Evolutionary conservation across 1,140 invertebrate species (phyloP).

Genomic region (Hetaerina americana): DNA sequence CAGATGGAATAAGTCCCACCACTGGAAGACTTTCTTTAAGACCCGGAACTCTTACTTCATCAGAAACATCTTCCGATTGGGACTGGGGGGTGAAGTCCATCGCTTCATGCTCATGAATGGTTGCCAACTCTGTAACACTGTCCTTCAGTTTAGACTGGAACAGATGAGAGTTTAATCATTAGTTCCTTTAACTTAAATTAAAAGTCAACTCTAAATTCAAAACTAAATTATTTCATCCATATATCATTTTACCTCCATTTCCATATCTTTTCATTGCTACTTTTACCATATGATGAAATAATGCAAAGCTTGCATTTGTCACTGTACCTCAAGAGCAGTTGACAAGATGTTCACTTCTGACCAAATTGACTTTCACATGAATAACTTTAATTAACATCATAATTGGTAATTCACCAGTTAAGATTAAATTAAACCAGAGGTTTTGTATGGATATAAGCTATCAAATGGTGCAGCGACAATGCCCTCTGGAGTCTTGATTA

Average conservation of each 20-base stretch:
- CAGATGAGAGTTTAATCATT: slow-evolving; percentile 16
- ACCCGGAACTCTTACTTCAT: slow-evolving; percentile 35
- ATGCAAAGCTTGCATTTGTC: neutral
- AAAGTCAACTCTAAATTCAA: too few species aligned
- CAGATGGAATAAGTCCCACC: neutral
- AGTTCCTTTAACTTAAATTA: too few species aligned
- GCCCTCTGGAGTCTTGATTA: too few species aligned
- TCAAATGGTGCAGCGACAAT: too few species aligned
- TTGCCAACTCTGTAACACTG: slow-evolving; percentile 68
- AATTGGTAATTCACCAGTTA: too few species aligned
- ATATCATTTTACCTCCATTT: neutral
- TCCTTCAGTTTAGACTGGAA: slow-evolving; percentile 46
- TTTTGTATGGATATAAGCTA: too few species aligned
- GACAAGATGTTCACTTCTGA: too few species aligned
- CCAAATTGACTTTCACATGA: too few species aligned
- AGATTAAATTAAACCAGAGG: too few species aligned
- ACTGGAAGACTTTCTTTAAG: slow-evolving; percentile 20
- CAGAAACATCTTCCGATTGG: slow-evolving; percentile 37
- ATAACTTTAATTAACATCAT: too few species aligned
- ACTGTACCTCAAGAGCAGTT: too few species aligned
- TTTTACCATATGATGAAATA: too few species aligned
- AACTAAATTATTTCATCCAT: neutral
- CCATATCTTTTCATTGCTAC: neutral
- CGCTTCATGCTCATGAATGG: slow-evolving; percentile 82
- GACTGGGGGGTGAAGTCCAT: slow-evolving; percentile 65